A percentile compares a stretch with the other conserved stretches of the same genome.
phyloP scores from a whole-genome alignment of 1,140 invertebrate genomes.

The Cydia fagiglandana region DNA sequence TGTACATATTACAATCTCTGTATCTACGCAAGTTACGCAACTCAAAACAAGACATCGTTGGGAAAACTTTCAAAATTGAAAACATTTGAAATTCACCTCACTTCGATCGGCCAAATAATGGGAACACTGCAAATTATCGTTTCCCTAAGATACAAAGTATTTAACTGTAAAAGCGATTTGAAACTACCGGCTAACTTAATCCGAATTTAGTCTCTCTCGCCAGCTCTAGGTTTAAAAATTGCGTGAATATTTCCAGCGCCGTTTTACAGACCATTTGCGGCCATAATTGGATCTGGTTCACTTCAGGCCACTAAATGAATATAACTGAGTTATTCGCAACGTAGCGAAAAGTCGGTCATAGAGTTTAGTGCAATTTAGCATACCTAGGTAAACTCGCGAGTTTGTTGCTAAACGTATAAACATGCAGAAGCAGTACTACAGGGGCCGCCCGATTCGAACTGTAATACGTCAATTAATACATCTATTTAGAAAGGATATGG shows the following conservation, averaged over 20 bases:
- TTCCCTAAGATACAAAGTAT: too few species aligned
- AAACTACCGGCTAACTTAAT: not conserved
- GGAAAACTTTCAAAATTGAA: too few species aligned
- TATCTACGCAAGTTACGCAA: too few species aligned
- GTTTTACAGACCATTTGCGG: slow-evolving; percentile 21
- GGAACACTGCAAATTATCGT: too few species aligned
- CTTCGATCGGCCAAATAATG: too few species aligned
- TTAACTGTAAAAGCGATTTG: not conserved
- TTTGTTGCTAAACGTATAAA: not conserved
- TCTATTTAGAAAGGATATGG: too few species aligned
- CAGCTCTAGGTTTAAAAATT: not conserved
- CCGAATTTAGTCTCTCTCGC: not conserved
- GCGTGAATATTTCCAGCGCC: slow-evolving; percentile 3
- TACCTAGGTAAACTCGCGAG: not conserved
- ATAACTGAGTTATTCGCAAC: slow-evolving; percentile 11
- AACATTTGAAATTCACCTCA: too few species aligned
- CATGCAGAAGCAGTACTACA: too few species aligned
- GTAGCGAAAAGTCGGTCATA: slow-evolving; percentile 1
- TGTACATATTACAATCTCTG: too few species aligned
- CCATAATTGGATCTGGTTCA: slow-evolving; percentile 26
- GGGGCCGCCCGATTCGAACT: too few species aligned
- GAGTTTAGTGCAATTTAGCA: not conserved
- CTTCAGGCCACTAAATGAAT: not conserved
- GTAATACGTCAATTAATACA: too few species aligned
- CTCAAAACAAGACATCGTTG: too few species aligned